Evolutionary conservation across 2,113 vertebrate species (phyloP).

Genomic region (Erpornis zantholeuca): DNA sequence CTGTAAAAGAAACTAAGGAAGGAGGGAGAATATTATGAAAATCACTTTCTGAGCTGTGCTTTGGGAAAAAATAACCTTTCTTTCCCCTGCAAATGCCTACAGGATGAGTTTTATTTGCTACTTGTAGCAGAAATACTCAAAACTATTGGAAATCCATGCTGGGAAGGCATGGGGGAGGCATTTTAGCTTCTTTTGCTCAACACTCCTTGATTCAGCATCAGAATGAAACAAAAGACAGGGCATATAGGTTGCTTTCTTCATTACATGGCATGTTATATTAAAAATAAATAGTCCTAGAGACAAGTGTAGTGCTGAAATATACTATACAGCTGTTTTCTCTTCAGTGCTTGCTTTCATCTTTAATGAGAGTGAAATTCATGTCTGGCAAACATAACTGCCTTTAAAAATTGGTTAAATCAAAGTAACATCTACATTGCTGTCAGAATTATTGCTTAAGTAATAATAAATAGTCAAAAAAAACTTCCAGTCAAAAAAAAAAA

Average conservation of each 20-base stretch:
- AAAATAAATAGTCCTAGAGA: slow-evolving; percentile 9
- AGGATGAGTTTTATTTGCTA: background rate
- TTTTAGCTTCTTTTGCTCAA: background rate
- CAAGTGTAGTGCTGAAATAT: background rate
- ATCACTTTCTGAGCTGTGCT: background rate
- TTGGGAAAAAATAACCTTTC: background rate
- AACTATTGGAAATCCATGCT: background rate
- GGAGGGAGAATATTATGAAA: background rate
- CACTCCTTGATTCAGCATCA: background rate
- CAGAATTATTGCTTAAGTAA: slow-evolving; percentile 6
- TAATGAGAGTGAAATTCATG: background rate
- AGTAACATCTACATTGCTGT: slow-evolving; percentile 8
- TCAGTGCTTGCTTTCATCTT: slow-evolving; percentile 32
- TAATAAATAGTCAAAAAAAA: background rate
- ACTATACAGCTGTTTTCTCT: slow-evolving; percentile 9
- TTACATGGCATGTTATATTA: background rate
- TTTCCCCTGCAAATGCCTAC: background rate
- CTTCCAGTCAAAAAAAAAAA: background rate
- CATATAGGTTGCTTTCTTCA: background rate
- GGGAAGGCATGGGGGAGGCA: background rate
- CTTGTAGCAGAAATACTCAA: background rate
- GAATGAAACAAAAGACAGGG: background rate
- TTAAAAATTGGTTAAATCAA: slow-evolving; percentile 44
- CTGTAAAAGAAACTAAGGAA: background rate
- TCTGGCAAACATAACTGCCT: slow-evolving; percentile 31